Evolutionary conservation across 2,113 vertebrate genomes (phyloP), one percentile per base, ranked within the genome.

Genomic region (Cyrtonyx montezumae): DNA sequence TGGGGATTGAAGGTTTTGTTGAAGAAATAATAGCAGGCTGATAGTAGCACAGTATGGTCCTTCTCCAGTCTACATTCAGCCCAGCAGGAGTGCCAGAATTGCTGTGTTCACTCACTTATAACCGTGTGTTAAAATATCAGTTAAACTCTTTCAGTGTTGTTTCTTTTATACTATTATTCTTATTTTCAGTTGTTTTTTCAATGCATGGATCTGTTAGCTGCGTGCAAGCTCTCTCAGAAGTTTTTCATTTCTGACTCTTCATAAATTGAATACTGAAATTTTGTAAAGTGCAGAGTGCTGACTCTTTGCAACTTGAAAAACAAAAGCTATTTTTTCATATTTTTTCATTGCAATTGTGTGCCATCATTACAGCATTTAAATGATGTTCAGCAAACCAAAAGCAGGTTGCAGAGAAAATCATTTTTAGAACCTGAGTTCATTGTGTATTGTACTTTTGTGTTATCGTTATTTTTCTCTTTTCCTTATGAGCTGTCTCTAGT

Each of bases 21-120:
- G 71, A 95, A 70, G 94, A 87, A 90, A 85, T 93, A 94, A 94
- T 67, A 94, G 51, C 56, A 93, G 65, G 34, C 40, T 94, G 84
- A 90, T 53, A 66, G 76, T 71, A 63, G 20, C 87, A 49, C 89
- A 78, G 87, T 68, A 8, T 85, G 76, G 71, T 59, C 25, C n/a
- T 94, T 83, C 43, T 63, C 37, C 62, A 61, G 65, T 40, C 84
- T 94, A 37, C 68, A 56, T 74, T 96, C 68, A 92, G 63, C 79
- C 68, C 93, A 92, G 91, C 76, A 85, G 91, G 93, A 85, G 46
- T 4, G 5, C 6, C 36, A 79, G 79, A 87, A 67, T 34, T 18
- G 55, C 56, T 85, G 18, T 30, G 13, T 51, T 95, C 2, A 0
- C 37, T 93, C 67, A 70, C 59, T 91, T 66, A 49, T 17, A 87